Evolutionary conservation across 2,888 invertebrate genomes (phyloP).

Genomic region (Cremastinae sp.): DNA sequence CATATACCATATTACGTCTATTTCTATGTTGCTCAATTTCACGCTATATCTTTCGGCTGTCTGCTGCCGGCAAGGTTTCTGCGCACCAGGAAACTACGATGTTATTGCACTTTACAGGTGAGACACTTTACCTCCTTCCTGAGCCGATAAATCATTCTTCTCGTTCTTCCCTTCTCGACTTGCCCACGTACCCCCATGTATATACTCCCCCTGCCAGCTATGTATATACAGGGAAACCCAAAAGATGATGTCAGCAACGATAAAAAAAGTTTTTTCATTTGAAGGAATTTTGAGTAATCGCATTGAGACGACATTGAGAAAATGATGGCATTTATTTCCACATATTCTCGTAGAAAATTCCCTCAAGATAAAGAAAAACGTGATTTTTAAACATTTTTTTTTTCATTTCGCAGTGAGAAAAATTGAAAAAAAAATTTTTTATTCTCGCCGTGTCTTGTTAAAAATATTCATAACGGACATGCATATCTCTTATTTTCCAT

Average conservation of each 20-base stretch:
- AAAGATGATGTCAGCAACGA: background rate
- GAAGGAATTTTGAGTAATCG: too few species aligned
- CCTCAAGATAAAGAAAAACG: too few species aligned
- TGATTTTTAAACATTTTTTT: constrained; percentile 1
- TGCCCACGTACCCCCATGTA: constrained; percentile 11
- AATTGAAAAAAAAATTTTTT: too few species aligned
- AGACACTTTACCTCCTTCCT: constrained; percentile 55
- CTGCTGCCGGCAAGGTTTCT: constrained; percentile 31
- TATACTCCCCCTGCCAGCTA: too few species aligned
- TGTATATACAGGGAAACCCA: too few species aligned
- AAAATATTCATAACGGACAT: too few species aligned
- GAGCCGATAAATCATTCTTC: constrained; percentile 59
- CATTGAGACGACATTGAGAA: too few species aligned
- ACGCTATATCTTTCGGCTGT: constrained; percentile 20
- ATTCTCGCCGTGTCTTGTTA: too few species aligned
- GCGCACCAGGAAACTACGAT: constrained; percentile 53
- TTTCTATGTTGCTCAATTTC: constrained; percentile 1
- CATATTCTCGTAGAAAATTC: too few species aligned
- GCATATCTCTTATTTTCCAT: background rate
- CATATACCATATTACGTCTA: background rate
- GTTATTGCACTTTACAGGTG: constrained; percentile 60
- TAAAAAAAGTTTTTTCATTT: too few species aligned
- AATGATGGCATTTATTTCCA: too few species aligned
- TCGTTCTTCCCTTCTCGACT: constrained; percentile 41
- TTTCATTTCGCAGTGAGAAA: too few species aligned